A percentile compares a stretch with the other conserved stretches of the same genome.
Conservation (phyloP, 2,113 vertebrate species). For the Pagrus major region DNA sequence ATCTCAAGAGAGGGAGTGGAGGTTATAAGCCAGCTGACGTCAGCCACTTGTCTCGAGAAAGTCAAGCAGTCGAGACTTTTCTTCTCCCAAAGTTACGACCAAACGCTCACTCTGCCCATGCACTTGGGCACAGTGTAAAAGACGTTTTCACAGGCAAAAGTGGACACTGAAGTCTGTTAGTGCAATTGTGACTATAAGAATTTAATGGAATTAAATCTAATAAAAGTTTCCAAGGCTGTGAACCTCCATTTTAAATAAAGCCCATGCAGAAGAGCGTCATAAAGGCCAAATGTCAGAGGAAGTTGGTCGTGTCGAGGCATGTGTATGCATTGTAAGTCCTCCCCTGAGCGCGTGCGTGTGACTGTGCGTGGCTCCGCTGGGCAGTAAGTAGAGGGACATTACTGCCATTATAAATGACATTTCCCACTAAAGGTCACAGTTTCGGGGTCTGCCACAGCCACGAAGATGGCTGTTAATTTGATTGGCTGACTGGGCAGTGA, state of each 20-base stretch:
- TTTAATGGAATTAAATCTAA: slow-evolving; percentile 50
- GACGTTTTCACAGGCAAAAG: slow-evolving; percentile 43
- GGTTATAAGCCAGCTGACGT: slow-evolving; percentile 43
- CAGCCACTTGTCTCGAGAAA: slow-evolving; percentile 19
- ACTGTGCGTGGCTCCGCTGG: slow-evolving; percentile 36
- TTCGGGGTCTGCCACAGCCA: slow-evolving; percentile 58
- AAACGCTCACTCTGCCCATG: slow-evolving; percentile 2
- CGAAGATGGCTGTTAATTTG: slow-evolving; percentile 75
- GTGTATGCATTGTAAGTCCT: slow-evolving; percentile 31
- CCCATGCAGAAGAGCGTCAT: slow-evolving; percentile 44
- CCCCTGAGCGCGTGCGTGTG: slow-evolving; percentile 5
- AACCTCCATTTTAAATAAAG: slow-evolving; percentile 52
- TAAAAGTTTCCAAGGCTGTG: slow-evolving; percentile 48
- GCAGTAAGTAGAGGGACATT: slow-evolving; percentile 72
- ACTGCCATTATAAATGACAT: slow-evolving; percentile 78
- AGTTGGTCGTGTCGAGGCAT: slow-evolving; percentile 41
- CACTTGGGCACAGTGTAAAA: slow-evolving; percentile 23
- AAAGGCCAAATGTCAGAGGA: slow-evolving; percentile 65
- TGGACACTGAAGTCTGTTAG: slow-evolving; percentile 48
- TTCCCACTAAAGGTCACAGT: slow-evolving; percentile 78
- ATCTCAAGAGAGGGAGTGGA: slow-evolving; percentile 42
- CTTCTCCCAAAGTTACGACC: slow-evolving; percentile 12
- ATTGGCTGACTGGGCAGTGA: slow-evolving; percentile 77
- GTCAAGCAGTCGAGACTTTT: slow-evolving; percentile 1
- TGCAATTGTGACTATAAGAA: slow-evolving; percentile 31